A percentile compares a stretch with the other conserved stretches of the same genome.
Conservation (phyloP, 2,113 vertebrate genomes). For the Pogonocichla stellata region DNA sequence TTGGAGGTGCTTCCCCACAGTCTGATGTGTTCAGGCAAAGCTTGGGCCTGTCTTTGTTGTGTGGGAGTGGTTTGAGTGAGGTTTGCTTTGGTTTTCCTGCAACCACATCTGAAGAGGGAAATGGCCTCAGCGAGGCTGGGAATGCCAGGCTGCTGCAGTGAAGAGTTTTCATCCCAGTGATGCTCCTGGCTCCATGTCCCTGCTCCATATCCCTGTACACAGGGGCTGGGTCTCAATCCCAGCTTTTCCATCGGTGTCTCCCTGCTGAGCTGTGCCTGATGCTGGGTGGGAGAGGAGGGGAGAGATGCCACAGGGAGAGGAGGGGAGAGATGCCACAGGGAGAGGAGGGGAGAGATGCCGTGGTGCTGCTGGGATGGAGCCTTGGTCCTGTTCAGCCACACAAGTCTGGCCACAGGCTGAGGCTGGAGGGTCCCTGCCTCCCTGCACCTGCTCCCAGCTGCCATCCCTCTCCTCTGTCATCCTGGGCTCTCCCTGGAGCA, state of each 20-base stretch:
- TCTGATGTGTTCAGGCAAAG: not conserved
- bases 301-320: fast-evolving
- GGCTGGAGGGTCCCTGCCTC: not conserved
- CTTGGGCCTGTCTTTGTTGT: not conserved
- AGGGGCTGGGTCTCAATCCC: fast-evolving
- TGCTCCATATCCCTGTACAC: fast-evolving
- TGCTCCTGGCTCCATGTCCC: fast-evolving
- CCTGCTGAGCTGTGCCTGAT: not conserved
- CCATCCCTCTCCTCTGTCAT: fast-evolving
- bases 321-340: not conserved
- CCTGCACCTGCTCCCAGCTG: fast-evolving
- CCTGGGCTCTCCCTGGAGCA: not conserved
- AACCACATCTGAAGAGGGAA: not conserved
- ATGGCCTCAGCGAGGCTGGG: fast-evolving
- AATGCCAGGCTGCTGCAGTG: fast-evolving
- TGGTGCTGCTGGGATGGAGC: not conserved
- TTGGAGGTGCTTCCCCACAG: not conserved
- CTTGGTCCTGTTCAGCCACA: not conserved
- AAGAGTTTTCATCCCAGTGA: not conserved
- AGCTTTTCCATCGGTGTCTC: not conserved
- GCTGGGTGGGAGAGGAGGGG: not conserved
- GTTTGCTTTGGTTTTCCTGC: slow-evolving; percentile 54
- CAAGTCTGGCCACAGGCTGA: not conserved
- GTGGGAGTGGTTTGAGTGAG: slow-evolving; percentile 16
- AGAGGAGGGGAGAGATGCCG: not conserved